phyloP scores from a whole-genome alignment of 53 echinoderm and acorn worm genomes.

The Antedon mediterranea region DNA sequence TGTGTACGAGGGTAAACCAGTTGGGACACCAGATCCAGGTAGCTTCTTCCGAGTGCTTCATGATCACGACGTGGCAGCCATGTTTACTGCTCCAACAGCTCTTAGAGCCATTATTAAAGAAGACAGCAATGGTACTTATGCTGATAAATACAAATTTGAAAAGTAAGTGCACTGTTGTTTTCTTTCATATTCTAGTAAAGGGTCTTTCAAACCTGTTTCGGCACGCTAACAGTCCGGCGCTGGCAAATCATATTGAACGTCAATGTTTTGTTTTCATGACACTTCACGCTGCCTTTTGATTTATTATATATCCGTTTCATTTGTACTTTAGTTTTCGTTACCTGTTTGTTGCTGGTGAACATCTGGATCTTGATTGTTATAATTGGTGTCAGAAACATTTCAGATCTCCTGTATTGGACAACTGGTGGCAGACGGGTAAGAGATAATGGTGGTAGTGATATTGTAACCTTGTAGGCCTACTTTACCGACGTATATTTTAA shows the following conservation, averaged over 20 bases:
- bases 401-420: slow-evolving; percentile 67
- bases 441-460: neutral
- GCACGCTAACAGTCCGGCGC: no score
- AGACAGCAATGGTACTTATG: slow-evolving; percentile 31
- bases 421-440: slow-evolving; percentile 98
- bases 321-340: slow-evolving; percentile 57
- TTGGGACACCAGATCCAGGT: slow-evolving; percentile 77
- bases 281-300: no score
- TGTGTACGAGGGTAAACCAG: slow-evolving; percentile 88
- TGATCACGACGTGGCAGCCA: slow-evolving; percentile 52
- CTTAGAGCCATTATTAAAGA: slow-evolving; percentile 73
- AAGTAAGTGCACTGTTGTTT: slow-evolving; percentile 29
- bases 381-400: slow-evolving; percentile 70
- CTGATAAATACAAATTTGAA: slow-evolving; percentile 41
- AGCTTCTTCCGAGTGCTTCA: slow-evolving; percentile 63
- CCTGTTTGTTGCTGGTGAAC: slow-evolving; percentile 84
- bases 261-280: no score
- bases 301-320: no score
- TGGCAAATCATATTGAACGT: no score
- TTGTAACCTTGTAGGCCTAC: no score
- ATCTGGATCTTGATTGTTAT: slow-evolving; percentile 65
- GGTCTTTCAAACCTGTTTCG: no score
- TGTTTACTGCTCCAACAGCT: slow-evolving; percentile 88
- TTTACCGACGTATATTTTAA: no score
- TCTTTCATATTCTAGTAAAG: neutral